Conservation (phyloP, 1,140 invertebrate species). For the Tetramorium alpestre region DNA sequence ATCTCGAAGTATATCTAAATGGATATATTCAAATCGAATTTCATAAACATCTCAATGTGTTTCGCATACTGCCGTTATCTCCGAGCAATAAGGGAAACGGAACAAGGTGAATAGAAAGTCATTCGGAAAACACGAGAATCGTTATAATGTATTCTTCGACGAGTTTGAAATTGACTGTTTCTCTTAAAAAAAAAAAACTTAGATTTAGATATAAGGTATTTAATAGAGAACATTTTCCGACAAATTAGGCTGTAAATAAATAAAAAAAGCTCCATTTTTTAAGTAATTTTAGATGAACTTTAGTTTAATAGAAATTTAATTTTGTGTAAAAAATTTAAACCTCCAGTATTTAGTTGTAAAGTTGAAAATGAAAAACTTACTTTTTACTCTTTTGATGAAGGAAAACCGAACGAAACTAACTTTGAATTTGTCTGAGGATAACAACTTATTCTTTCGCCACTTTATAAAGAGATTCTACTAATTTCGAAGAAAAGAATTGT, state of each 20-base stretch:
- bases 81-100: conserved; percentile 54
- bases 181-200: not conserved
- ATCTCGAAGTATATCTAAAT: conserved; percentile 21
- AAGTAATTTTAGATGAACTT: conserved; percentile 35
- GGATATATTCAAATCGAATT: conserved; percentile 33
- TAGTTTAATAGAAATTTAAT: conserved; percentile 43
- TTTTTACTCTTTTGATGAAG: conserved; percentile 7
- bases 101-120: not conserved
- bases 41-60: conserved; percentile 63
- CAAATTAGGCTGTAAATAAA: conserved; percentile 28
- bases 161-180: conserved; percentile 22
- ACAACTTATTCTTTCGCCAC: not conserved
- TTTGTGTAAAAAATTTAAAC: conserved; percentile 6
- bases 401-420: not conserved
- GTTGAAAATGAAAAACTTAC: not conserved
- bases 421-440: not conserved
- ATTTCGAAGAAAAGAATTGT: conserved; percentile 68
- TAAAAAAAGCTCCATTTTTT: conserved; percentile 13
- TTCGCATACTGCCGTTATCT: conserved; percentile 57
- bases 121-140: conserved; percentile 14
- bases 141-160: conserved; percentile 39
- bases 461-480: conserved; percentile 53
- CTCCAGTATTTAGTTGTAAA: not conserved
- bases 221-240: not conserved
- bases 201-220: conserved; percentile 19